A percentile compares a stretch with the other conserved stretches of the same genome.
These are phyloP conservation scores for Leucoma salicis DNA, from an alignment of 2,888 invertebrate species.

Conservation along the genomic window DNA sequence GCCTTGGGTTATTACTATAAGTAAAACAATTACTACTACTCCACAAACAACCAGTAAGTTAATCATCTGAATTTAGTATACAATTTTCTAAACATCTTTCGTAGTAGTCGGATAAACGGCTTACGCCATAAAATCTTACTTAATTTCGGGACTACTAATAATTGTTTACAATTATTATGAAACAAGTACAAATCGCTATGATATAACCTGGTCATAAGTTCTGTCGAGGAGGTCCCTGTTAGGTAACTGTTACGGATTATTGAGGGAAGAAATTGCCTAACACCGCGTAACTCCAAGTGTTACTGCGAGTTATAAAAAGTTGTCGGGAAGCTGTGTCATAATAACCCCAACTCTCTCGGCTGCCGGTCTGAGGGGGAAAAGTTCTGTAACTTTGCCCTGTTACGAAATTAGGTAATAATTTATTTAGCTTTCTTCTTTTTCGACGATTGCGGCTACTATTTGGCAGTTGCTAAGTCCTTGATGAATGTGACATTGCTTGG, in stretches of 20 bases:
- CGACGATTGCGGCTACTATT: constrained; percentile 17
- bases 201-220: constrained; percentile 18
- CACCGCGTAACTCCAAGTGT: constrained; percentile 41
- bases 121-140: no score
- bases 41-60: no score
- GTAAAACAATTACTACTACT: no score
- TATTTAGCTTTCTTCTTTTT: constrained; percentile 42
- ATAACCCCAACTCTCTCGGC: constrained; percentile 39
- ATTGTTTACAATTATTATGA: no score
- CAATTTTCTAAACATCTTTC: no score
- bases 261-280: constrained; percentile 38
- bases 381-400: constrained; percentile 50
- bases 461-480: constrained; percentile 5
- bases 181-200: constrained; percentile 19
- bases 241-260: constrained; percentile 27
- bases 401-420: constrained; percentile 66
- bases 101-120: no score
- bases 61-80: no score
- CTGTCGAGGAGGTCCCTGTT: constrained; percentile 14
- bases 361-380: constrained; percentile 34
- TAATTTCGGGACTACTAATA: no score
- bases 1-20: no score
- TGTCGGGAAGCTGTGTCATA: constrained; percentile 47
- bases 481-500: no score
- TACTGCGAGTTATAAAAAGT: constrained; percentile 56